Percentiles rank a stretch among this genome's conserved stretches.
Conservation (phyloP, 2,113 vertebrate genomes). For the Gambusia affinis region DNA sequence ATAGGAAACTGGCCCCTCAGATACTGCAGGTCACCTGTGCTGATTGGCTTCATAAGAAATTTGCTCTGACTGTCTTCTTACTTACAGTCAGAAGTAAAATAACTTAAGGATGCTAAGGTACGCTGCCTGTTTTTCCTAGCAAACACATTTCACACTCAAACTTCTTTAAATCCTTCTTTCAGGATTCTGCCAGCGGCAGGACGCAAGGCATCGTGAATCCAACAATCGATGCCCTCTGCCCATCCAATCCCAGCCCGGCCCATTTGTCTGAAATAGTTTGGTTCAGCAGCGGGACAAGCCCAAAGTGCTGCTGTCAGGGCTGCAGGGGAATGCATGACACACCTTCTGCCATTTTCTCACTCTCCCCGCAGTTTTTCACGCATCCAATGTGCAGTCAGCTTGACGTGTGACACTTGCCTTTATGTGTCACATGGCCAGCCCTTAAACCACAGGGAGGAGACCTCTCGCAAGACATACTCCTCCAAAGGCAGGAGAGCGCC, state of each 20-base stretch:
- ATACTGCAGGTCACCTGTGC: slow-evolving; percentile 45
- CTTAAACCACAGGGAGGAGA: slow-evolving; percentile 55
- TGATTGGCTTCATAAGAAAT: slow-evolving; percentile 36
- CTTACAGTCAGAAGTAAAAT: slow-evolving; percentile 35
- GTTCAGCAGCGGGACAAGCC: slow-evolving; percentile 51
- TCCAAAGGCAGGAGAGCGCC: slow-evolving; percentile 47
- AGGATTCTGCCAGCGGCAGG: slow-evolving; percentile 33
- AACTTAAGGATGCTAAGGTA: slow-evolving; percentile 47
- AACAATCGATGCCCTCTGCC: slow-evolving; percentile 29
- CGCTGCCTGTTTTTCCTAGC: slow-evolving; percentile 45
- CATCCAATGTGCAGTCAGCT: slow-evolving; percentile 78
- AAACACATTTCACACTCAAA: slow-evolving; percentile 50
- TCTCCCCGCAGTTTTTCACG: slow-evolving; percentile 70
- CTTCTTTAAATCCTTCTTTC: slow-evolving; percentile 43
- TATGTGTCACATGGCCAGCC: slow-evolving; percentile 59
- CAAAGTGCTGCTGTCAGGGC: slow-evolving; percentile 45
- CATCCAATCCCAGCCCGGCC: background rate
- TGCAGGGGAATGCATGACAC: slow-evolving; percentile 41
- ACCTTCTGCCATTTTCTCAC: slow-evolving; percentile 60
- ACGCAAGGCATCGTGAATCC: slow-evolving; percentile 22
- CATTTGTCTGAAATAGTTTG: slow-evolving; percentile 47
- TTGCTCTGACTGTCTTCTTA: slow-evolving; percentile 24
- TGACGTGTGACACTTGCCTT: slow-evolving; percentile 63
- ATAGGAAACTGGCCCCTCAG: slow-evolving; percentile 4
- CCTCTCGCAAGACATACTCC: slow-evolving; percentile 42